Percentiles rank a stretch among this genome's conserved stretches.
Conservation (phyloP, 2,888 invertebrate species). For the Lottia gigantea region DNA sequence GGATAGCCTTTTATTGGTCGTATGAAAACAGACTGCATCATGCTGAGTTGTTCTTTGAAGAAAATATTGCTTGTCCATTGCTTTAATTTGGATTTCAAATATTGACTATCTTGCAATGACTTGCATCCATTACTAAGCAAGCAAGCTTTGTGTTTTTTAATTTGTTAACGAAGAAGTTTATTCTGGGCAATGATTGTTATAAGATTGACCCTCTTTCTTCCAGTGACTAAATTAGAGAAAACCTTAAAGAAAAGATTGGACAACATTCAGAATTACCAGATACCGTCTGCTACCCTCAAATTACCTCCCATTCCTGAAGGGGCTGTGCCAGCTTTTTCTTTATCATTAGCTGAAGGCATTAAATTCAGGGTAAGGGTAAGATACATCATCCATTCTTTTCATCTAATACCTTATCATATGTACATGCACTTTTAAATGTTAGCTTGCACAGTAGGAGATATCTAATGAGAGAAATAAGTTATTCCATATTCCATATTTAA, state of each 20-base stretch:
- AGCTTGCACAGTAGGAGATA: not conserved
- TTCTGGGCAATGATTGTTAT: no score
- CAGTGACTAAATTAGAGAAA: constrained; percentile 65
- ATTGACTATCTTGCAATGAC: no score
- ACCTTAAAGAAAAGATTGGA: constrained; percentile 58
- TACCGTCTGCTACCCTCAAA: constrained; percentile 55
- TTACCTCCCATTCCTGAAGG: constrained; percentile 63
- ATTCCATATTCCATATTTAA: no score
- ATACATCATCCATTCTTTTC: not conserved
- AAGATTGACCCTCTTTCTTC: constrained; percentile 15
- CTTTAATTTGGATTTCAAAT: no score
- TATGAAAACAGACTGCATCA: no score
- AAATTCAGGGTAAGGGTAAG: constrained; percentile 55
- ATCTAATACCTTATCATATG: not conserved
- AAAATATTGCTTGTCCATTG: no score
- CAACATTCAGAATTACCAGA: constrained; percentile 57
- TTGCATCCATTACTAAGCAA: no score
- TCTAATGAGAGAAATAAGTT: not conserved
- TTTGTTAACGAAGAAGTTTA: no score
- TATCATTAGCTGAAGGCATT: constrained; percentile 62
- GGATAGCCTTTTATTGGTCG: no score
- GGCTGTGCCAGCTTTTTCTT: constrained; percentile 57
- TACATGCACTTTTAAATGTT: no score
- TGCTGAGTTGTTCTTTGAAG: no score
- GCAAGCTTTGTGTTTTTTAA: no score